Evolutionary conservation across 2,888 invertebrate genomes (phyloP).

Genomic region (Acanthoscelides obtectus): DNA sequence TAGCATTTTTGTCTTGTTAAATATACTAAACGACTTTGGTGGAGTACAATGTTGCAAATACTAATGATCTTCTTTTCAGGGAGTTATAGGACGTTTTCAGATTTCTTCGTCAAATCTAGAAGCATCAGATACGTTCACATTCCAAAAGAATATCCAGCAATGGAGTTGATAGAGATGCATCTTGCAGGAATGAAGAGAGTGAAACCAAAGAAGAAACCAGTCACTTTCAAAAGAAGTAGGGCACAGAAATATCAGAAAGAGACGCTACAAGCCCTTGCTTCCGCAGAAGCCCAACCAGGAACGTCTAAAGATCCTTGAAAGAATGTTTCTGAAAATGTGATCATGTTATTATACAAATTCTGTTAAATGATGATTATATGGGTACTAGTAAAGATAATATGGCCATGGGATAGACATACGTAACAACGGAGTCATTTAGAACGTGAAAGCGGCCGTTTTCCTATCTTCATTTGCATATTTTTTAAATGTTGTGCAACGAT

Average conservation of each 20-base stretch:
- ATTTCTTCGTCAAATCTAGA: constrained; percentile 59
- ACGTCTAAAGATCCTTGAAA: neutral
- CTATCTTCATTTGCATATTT: too few relatives aligned
- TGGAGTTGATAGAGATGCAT: constrained; percentile 30
- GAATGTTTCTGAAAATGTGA: neutral
- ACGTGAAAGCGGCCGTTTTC: too few relatives aligned
- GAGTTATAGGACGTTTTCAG: constrained; percentile 53
- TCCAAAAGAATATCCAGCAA: constrained; percentile 47
- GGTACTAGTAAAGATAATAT: too few relatives aligned
- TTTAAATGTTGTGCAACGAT: too few relatives aligned
- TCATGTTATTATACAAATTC: too few relatives aligned
- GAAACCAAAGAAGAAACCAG: constrained; percentile 13
- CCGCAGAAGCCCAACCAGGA: neutral
- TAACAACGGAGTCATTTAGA: too few relatives aligned
- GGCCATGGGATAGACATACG: too few relatives aligned
- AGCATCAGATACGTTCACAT: constrained; percentile 67
- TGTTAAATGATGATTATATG: too few relatives aligned
- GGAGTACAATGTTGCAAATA: too few relatives aligned
- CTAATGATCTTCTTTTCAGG: constrained; percentile 27
- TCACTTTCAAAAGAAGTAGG: constrained; percentile 52
- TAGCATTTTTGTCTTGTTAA: too few relatives aligned
- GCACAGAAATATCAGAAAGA: constrained; percentile 51
- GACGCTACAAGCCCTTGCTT: constrained; percentile 26
- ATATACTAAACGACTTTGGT: constrained; percentile 6
- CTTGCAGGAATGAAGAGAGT: constrained; percentile 13